Base-by-base conservation (phyloP, 2,888 invertebrate genomes). In the Hemistola chrysoprasaria region DNA sequence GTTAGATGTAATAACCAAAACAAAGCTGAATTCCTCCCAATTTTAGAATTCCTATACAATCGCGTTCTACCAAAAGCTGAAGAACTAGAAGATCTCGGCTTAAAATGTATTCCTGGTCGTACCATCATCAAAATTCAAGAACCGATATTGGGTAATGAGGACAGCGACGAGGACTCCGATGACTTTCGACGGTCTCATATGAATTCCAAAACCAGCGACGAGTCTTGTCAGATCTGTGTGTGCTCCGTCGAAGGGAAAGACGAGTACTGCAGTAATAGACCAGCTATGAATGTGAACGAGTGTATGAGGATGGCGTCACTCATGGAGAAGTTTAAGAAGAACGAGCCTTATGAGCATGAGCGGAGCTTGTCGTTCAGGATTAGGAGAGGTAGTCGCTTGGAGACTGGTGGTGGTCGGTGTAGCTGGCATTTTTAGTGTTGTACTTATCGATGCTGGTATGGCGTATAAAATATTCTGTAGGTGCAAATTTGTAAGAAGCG, bases 21-120 rank as follows among this genome's bases (percentile, higher is more conserved):
- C n/a, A n/a, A n/a, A n/a, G n/a, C n/a, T n/a, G n/a, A 16, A 16
- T 16, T 3, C 4, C 4, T 16, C 38, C 23, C 20, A 8, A 42
- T 40, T 77, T 75, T 40, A 83, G 83, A 71, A 22, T 72, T 80
- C 46, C 63, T 57, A 57, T 78, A 50, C 56, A 73, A 79, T 45
- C 70, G 52, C 33, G 41, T 54, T 1, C 37, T 40, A 8, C 69
- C 70, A 11, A 69, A 59, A 20, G 6, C 29, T 1, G 49, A 66
- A 1, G 57, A 71, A 0, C 22, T 66, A 0, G 21, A 40, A 6
- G 3, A 6, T 0, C 32, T 47, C 3, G 53, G 53, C 4, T 50
- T 76, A 0, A 73, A 68, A 53, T 87, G 86, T 45, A 38, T 71
- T 0, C 84, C 85, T n/a, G 85, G 86, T 1, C 72, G 78, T 0